Base-by-base conservation (phyloP, 2,888 invertebrate species). In the Cephus pygmeus region DNA sequence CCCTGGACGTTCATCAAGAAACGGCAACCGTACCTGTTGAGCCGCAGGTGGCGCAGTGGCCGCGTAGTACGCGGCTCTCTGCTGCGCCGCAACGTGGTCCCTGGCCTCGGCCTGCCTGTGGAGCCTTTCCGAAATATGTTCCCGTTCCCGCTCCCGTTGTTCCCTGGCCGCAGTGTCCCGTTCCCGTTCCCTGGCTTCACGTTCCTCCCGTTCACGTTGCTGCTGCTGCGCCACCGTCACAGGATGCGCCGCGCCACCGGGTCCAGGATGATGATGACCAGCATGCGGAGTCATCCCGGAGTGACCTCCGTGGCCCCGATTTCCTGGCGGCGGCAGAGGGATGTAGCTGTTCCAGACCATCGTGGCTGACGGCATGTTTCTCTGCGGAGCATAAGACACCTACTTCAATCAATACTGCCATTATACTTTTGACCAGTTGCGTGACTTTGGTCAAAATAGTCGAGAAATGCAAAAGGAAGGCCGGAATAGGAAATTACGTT, bases 1-100 rank as follows among this genome's bases (percentile, higher is more conserved):
- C 56, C 56, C 56, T 56, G 23, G 1, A 56, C 9, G 9, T 9
- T 23, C 56, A 23, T 23, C 23, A 56, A 56, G 23, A 0, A 56
- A 56, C 23, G 23, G 23, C 23, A 9, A 56, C 6, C 23, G 69
- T 85, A 89, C 91, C 90, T 91, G 90, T 84, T 91, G 91, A 80
- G 85, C 79, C 75, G 88, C 83, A 77, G 88, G 87, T 76, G 89
- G 89, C 33, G 88, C 87, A 9, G 89, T 84, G 11, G 94, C 92
- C 80, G 94, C 92, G 85, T 94, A 94, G 75, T 90, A 91, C 77
- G 87, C 87, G 34, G 88, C 87, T 92, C 94, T 93, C 84, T 93
- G 93, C 89, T 94, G 94, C 84, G 87, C 85, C 36, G 84, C 88
- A 30, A 85, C 88, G 79, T 91, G 90, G 80, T 91, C 91, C 82